Evolutionary conservation across 2,113 vertebrate species (phyloP), one percentile per base, ranked within the genome.

Genomic region (Procapra przewalskii): DNA sequence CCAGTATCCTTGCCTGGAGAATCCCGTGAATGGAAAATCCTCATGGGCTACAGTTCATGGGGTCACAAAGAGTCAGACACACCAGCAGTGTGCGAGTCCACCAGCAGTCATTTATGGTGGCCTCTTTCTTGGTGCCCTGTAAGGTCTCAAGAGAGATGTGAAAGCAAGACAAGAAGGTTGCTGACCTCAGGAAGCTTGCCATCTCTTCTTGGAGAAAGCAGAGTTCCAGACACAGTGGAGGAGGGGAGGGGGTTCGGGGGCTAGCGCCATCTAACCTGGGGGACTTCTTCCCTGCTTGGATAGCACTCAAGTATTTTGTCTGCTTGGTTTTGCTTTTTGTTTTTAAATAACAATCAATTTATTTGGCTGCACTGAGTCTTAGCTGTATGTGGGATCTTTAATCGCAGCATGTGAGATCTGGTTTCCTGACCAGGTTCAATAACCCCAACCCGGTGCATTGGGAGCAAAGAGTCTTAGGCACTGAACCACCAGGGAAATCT

Each of bases 241-340:
- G 1, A 29, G 21, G 2, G 2, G 1, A 7, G 0, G 21, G 6
- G 12, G 29, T 40, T 40, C 0, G 3, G 67, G n/a, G 12, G 19
- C 36, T 12, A 60, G 43, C 6, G 1, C 25, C 52, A 13, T 29
- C 10, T 52, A 40, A 54, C 10, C 17, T 33, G 48, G 12, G 9
- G 14, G 40, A 14, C 31, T 15, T 10, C 11, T 29, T 60, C 77
- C 62, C 19, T 36, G 33, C 25, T 83, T 27, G 7, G 6, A 5
- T 40, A 31, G 3, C 12, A 55, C 31, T 85, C n/a, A 71, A 48
- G 15, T 48, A 16, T 25, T 91, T 79, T 52, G 16, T 33, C 36
- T 62, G n/a, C 5, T 31, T 88, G 67, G 33, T 67, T 67, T 67
- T 67, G 33, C 16, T 40, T 75, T 75, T 77, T 43, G 71, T 77